Evolutionary conservation across 2,113 vertebrate genomes (phyloP).

Genomic region (Oxygymnocypris stewartii): DNA sequence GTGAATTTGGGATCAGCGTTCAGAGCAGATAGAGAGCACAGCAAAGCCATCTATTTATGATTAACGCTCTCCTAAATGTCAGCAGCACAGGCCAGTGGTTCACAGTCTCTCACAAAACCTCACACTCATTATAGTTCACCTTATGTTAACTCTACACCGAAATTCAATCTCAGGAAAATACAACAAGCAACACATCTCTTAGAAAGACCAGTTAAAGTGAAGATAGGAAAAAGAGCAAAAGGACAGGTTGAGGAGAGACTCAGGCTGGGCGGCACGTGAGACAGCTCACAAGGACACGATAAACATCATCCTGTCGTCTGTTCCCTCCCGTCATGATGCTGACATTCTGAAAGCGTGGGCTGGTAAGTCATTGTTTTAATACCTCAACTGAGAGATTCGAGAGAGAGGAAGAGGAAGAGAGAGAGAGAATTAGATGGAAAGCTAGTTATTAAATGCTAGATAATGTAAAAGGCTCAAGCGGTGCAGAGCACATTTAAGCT

Average conservation of each 20-base stretch:
- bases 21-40: constrained; percentile 14
- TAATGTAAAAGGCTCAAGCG: constrained; percentile 14
- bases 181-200: not conserved
- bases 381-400: constrained; percentile 9
- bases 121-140: constrained; percentile 38
- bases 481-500: not conserved
- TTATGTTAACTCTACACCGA: not conserved
- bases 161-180: constrained; percentile 11
- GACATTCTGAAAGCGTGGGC: constrained; percentile 41
- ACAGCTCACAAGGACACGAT: not conserved
- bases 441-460: constrained; percentile 33
- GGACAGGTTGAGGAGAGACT: constrained; percentile 11
- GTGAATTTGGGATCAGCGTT: constrained; percentile 13
- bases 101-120: constrained; percentile 18
- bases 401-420: constrained; percentile 1
- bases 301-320: constrained; percentile 36
- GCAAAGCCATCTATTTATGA: constrained; percentile 29
- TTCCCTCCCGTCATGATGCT: constrained; percentile 28
- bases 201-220: not conserved
- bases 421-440: constrained; percentile 20
- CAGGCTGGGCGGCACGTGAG: not conserved
- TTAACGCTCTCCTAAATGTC: constrained; percentile 40
- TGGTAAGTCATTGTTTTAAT: constrained; percentile 42
- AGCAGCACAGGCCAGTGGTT: constrained; percentile 26
- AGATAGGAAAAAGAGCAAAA: constrained; percentile 3